A percentile compares a stretch with the other conserved stretches of the same genome.
phyloP scores from a whole-genome alignment of 2,888 invertebrate genomes.

The Fragum whitleyi region DNA sequence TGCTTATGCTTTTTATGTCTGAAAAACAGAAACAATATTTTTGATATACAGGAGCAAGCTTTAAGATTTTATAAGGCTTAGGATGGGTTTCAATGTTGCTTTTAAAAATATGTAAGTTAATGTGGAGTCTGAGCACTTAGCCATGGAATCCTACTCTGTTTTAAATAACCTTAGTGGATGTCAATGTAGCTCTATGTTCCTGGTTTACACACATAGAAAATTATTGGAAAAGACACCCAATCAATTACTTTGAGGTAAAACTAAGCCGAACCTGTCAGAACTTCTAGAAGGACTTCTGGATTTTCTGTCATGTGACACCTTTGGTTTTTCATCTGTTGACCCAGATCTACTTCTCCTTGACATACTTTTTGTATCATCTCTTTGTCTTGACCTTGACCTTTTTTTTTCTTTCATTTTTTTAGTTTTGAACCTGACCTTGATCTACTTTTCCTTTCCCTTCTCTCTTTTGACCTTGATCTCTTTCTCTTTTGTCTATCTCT shows the following conservation, averaged over 20 bases:
- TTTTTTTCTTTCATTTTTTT: not conserved
- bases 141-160: too few relatives aligned
- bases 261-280: conserved; percentile 30
- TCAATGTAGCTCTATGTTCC: too few relatives aligned
- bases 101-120: too few relatives aligned
- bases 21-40: conserved; percentile 7
- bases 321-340: conserved; percentile 2
- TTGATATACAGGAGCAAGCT: too few relatives aligned
- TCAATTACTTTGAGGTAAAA: too few relatives aligned
- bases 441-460: conserved; percentile 14
- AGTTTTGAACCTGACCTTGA: conserved; percentile 16
- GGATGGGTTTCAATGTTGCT: too few relatives aligned
- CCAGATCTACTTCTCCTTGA: conserved; percentile 28
- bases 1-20: conserved; percentile 41
- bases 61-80: too few relatives aligned
- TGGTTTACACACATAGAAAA: too few relatives aligned
- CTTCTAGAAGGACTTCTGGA: conserved; percentile 37
- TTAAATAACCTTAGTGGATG: too few relatives aligned
- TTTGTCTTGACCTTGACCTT: conserved; percentile 7
- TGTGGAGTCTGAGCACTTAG: too few relatives aligned
- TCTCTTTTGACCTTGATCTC: conserved; percentile 6
- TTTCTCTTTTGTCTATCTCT: conserved; percentile 10
- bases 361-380: conserved; percentile 6
- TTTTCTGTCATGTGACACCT: conserved; percentile 6
- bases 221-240: too few relatives aligned